Evolutionary conservation across 2,113 vertebrate species (phyloP).

Genomic region (Nothocercus nigrocapillus): DNA sequence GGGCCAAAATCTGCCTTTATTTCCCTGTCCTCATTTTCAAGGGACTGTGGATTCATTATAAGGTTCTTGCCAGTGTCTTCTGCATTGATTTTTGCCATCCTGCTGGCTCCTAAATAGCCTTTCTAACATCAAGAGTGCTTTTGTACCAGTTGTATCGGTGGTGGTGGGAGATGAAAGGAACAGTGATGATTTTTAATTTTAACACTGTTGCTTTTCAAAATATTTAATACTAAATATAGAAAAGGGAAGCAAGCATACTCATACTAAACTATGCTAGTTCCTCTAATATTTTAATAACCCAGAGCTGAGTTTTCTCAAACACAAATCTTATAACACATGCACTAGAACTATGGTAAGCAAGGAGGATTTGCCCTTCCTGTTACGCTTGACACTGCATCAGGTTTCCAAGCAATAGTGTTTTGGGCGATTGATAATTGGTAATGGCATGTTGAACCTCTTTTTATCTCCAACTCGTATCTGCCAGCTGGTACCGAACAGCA

Average conservation of each 20-base stretch:
- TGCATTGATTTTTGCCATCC: background rate
- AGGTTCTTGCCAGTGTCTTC: background rate
- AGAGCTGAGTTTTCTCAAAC: background rate
- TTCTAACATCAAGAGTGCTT: background rate
- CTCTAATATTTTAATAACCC: background rate
- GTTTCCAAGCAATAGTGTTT: constrained; percentile 15
- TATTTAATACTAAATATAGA: constrained; percentile 12
- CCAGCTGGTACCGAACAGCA: background rate
- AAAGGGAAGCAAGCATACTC: constrained; percentile 24
- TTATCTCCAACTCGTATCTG: background rate
- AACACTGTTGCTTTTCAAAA: constrained; percentile 45
- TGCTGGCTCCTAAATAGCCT: background rate
- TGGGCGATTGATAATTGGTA: background rate
- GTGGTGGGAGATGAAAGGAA: background rate
- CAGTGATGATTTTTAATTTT: background rate
- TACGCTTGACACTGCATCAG: background rate
- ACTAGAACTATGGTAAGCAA: background rate
- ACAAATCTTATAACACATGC: background rate
- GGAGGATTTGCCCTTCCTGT: background rate
- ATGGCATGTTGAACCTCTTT: constrained; percentile 2
- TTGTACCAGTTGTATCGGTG: background rate
- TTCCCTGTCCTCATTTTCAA: constrained; percentile 9
- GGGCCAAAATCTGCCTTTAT: background rate
- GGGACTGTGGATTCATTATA: background rate
- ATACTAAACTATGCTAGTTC: background rate